Base-by-base conservation (phyloP, 2,797 vertebrate species). In the Enteromius treurensis region DNA sequence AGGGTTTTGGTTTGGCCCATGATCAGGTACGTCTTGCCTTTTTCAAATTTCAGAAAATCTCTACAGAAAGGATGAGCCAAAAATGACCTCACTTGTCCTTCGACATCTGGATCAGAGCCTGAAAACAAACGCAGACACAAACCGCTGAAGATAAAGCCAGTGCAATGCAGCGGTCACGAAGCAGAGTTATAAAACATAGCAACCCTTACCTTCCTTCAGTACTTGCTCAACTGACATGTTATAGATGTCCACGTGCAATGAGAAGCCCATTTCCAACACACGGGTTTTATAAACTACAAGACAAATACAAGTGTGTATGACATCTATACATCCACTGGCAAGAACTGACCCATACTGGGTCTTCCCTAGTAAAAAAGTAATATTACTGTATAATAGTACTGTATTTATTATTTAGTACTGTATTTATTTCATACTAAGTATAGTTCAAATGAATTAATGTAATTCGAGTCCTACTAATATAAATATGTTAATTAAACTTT, bases 1-100 rank as follows among this genome's bases (percentile, higher is more conserved):
- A 91, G 88, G 70, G 93, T 90, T 26, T 15, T 79, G 23, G 90
- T 91, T 2, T 88, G 78, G n/a, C 94, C 94, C 94, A 95, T 95
- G 82, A 95, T 83, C 5, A 95, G 94, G 87, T 93, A 95, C 1
- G 71, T 80, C 60, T 92, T 93, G 1, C 75, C 89, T 0, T 0
- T 0, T 0, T 0, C 0, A 21, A 95, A 78, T 17, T n/a, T 70
- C 29, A 94, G 85, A 79, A 82, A 14, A 0, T 88, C 81, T 74
- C 92, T 91, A 89, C 94, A 95, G 85, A 90, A 88, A 0, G 87
- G 74, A 80, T 88, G 91, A 84, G 91, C 90, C 42, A 94, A 83
- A 80, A 94, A 94, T 1, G 7, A 47, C 1, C 94, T 91, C 0
- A 29, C 0, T 32, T 91, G 49, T 6, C 85, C 88, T 40, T 1